phyloP scores from a whole-genome alignment of 1,140 invertebrate species.

The Drosophila varians region DNA sequence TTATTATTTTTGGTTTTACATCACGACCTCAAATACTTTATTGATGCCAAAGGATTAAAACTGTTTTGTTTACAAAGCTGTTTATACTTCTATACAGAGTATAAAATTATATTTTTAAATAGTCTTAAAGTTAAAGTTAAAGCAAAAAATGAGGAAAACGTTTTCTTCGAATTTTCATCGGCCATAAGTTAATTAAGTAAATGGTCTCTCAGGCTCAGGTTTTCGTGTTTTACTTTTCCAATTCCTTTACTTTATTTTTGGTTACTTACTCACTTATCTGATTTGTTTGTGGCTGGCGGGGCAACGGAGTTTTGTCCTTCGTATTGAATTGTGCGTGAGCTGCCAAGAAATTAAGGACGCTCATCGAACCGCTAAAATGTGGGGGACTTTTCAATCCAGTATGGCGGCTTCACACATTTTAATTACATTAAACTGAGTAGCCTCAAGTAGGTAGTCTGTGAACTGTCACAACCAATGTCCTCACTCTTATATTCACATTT shows the following conservation, averaged over 20 bases:
- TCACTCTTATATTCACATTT: conserved; percentile 20
- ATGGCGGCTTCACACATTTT: conserved; percentile 4
- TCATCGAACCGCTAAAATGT: conserved; percentile 12
- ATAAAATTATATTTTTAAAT: no score
- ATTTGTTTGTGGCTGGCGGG: conserved; percentile 66
- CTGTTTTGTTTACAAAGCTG: neutral
- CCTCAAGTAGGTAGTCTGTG: neutral
- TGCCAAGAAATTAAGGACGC: conserved; percentile 39
- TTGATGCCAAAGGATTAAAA: no score
- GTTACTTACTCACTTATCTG: conserved; percentile 62
- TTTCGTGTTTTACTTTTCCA: conserved; percentile 43
- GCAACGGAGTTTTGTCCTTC: conserved; percentile 20
- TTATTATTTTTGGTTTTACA: no score
- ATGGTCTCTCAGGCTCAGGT: conserved; percentile 55
- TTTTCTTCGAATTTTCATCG: conserved; percentile 45
- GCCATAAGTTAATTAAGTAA: conserved; percentile 79
- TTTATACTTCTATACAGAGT: no score
- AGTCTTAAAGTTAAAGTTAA: neutral
- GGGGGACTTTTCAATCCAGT: conserved; percentile 8
- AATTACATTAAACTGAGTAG: conserved; percentile 17
- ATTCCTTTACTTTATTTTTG: conserved; percentile 2
- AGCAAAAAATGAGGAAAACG: conserved; percentile 29
- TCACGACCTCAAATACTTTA: no score
- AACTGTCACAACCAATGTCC: conserved; percentile 3
- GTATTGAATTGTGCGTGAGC: conserved; percentile 49